Base-by-base conservation (phyloP, 2,888 invertebrate species). In the Hirtodrosophila cameraria region DNA sequence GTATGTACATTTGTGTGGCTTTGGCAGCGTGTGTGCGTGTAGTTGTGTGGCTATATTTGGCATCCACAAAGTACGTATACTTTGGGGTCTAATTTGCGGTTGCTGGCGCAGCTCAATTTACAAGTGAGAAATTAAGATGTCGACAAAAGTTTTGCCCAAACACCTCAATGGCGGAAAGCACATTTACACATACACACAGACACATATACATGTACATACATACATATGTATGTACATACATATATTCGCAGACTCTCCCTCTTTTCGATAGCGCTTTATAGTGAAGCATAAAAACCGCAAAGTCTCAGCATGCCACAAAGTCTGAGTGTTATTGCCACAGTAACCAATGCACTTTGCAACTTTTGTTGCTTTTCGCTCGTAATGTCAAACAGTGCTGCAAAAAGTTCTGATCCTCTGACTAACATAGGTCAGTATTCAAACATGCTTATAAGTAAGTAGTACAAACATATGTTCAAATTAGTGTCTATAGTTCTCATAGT, bases 71-170 rank as follows among this genome's bases (percentile, higher is more conserved):
- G 71, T 82, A 78, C 85, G 69, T 66, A 81, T 79, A 79, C 83
- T 81, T 82, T 85, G 81, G 76, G 80, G 86, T 85, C 85, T 82
- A 85, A 85, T 81, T 85, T 81, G 80, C 67, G 81, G 83, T 71
- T 73, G 70, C 83, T 76, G 83, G 64, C 83, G 71, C 70, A 82
- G 83, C 80, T 85, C 80, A 81, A 85, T 81, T 81, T 81, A 79
- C 82, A 82, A 85, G 80, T 85, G 85, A 82, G 80, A 85, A 81
- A 81, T 85, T 85, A 81, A 81, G 85, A 81, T 81, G 85, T 85
- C 82, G 85, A 66, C 78, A 64, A 71, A 83, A 84, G 65, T 85
- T 79, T 79, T 55, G 57, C 43, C 45, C 62, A 59, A 75, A 79
- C 72, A 78, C 83, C 79, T 82, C 55, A 58, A 45, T 36, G 23